Percentiles rank a stretch among this genome's conserved stretches.
phyloP scores from a whole-genome alignment of 2,113 vertebrate species.

The Campylomormyrus numenius region DNA sequence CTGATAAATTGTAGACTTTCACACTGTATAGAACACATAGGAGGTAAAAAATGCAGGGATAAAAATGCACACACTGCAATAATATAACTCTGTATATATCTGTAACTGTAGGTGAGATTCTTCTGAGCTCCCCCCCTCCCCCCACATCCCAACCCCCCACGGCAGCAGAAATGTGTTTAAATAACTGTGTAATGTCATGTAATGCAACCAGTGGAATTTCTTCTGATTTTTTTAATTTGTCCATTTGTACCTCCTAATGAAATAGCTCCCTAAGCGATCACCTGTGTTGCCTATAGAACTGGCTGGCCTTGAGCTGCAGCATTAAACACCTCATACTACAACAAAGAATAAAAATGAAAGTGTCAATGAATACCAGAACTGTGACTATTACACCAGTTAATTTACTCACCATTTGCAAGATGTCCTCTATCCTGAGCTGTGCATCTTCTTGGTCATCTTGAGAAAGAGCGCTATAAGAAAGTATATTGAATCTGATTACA shows the following conservation, averaged over 20 bases:
- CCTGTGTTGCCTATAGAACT: not conserved
- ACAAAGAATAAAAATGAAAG: not conserved
- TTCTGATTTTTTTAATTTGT: not conserved
- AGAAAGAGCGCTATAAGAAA: slow-evolving; percentile 73
- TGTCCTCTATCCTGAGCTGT: slow-evolving; percentile 86
- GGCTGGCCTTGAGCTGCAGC: not conserved
- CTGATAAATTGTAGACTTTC: not conserved
- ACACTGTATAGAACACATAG: not conserved
- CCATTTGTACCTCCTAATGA: not conserved
- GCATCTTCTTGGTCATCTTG: slow-evolving; percentile 91
- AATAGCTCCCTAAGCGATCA: not conserved
- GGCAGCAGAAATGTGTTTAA: not conserved
- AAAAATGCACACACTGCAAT: not conserved
- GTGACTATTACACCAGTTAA: slow-evolving; percentile 13
- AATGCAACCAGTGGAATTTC: not conserved
- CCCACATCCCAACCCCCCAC: not conserved
- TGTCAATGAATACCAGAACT: not conserved
- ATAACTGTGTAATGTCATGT: not conserved
- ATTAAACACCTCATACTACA: not conserved
- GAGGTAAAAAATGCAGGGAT: not conserved
- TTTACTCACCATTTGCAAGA: slow-evolving; percentile 80
- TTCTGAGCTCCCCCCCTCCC: not conserved
- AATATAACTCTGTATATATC: not conserved
- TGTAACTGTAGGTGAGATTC: not conserved
- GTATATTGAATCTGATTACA: not conserved